Evolutionary conservation across 2,888 invertebrate species (phyloP).

Genomic region (Nomada flava): DNA sequence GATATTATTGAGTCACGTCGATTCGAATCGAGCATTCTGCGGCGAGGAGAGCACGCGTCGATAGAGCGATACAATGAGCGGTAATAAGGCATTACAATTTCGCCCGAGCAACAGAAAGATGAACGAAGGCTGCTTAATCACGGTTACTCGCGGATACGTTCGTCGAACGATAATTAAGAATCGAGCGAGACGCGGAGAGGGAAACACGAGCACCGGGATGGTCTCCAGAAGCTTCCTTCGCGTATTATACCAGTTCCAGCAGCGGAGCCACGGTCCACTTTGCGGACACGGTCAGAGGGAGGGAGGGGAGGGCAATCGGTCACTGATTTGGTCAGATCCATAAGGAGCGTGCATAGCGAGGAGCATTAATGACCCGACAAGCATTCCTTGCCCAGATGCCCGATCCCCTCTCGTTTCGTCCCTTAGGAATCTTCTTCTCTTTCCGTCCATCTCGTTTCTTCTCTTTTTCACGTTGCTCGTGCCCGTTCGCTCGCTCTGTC

Average conservation of each 20-base stretch:
- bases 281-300: constrained; percentile 54
- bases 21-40: background rate
- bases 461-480: constrained; percentile 38
- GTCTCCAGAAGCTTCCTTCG: constrained; percentile 33
- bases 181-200: constrained; percentile 20
- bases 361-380: constrained; percentile 83
- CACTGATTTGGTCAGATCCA: constrained; percentile 83
- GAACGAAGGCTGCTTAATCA: background rate
- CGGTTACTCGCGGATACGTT: constrained; percentile 3
- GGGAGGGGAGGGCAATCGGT: constrained; percentile 79
- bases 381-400: constrained; percentile 80
- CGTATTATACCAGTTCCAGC: constrained; percentile 52
- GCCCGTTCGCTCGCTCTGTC: constrained; percentile 54
- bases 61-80: background rate
- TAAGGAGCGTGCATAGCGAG: constrained; percentile 81
- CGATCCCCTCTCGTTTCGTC: constrained; percentile 63
- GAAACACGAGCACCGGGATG: constrained; percentile 30
- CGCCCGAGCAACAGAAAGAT: background rate
- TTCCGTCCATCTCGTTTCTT: constrained; percentile 37
- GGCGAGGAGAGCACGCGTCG: no score
- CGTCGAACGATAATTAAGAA: constrained; percentile 49
- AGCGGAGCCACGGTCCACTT: constrained; percentile 62
- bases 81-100: background rate
- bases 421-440: constrained; percentile 42
- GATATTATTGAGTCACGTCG: no score